These are phyloP conservation scores for Clivina fossor DNA, from an alignment of 2,888 invertebrate genomes.

Conservation along the genomic window DNA sequence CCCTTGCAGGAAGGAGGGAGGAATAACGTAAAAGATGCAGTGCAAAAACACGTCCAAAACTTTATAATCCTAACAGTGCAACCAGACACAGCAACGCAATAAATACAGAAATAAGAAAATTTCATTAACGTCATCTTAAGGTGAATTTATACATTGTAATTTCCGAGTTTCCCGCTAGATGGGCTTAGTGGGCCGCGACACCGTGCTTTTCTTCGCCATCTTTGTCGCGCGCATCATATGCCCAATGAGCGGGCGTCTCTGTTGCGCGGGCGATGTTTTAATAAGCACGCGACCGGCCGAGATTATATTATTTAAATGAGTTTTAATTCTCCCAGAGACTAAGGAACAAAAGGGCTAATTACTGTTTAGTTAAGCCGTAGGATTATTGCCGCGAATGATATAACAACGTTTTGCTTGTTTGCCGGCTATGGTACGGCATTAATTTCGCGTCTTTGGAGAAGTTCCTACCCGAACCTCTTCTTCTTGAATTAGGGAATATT, in stretches of 20 bases:
- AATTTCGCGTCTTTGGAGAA: constrained; percentile 25
- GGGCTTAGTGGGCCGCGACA: constrained; percentile 49
- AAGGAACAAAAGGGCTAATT: constrained; percentile 49
- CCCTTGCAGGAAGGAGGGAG: constrained; percentile 2
- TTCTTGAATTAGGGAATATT: too few species aligned
- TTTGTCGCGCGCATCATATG: neutral
- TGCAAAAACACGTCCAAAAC: constrained; percentile 27
- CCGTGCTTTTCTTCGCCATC: neutral
- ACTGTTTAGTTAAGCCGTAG: constrained; percentile 40
- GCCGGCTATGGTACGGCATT: constrained; percentile 24
- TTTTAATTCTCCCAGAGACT: constrained; percentile 50
- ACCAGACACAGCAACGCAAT: constrained; percentile 49
- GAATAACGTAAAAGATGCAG: constrained; percentile 13
- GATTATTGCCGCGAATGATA: constrained; percentile 30
- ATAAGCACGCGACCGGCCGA: constrained; percentile 34
- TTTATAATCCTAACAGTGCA: constrained; percentile 33
- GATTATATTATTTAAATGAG: constrained; percentile 53
- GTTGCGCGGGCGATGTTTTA: constrained; percentile 30
- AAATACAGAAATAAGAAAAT: constrained; percentile 57
- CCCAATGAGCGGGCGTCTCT: too few species aligned
- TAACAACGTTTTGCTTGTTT: constrained; percentile 27
- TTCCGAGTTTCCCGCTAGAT: constrained; percentile 50
- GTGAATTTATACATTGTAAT: constrained; percentile 59
- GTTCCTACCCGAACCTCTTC: too few species aligned
- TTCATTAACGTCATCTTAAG: constrained; percentile 62